phyloP scores from a whole-genome alignment of 2,888 invertebrate species.

The Nasonovia ribisnigri region DNA sequence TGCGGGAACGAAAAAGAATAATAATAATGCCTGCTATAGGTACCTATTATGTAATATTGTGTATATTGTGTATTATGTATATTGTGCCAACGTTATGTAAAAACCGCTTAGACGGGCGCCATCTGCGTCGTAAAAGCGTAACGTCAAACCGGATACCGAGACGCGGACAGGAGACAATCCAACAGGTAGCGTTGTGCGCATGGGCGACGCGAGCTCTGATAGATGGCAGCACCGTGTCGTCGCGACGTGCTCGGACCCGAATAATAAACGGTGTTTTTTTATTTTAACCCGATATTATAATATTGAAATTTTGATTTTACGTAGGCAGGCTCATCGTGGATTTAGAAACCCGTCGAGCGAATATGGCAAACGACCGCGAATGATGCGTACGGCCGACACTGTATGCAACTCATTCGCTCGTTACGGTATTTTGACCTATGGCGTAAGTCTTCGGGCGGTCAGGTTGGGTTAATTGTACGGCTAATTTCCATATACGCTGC shows the following conservation, averaged over 20 bases:
- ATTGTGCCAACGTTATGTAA: no score
- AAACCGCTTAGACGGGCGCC: not conserved
- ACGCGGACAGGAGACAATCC: not conserved
- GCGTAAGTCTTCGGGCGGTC: not conserved
- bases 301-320: not conserved
- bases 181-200: not conserved
- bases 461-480: not conserved
- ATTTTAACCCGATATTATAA: not conserved
- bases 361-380: not conserved
- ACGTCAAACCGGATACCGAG: not conserved
- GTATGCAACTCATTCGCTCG: not conserved
- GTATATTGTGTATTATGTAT: no score
- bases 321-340: not conserved
- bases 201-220: no score
- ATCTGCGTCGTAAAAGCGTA: not conserved
- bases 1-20: not conserved
- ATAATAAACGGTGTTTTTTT: not conserved
- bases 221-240: conserved; percentile 21
- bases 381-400: not conserved
- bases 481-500: not conserved
- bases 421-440: conserved; percentile 26
- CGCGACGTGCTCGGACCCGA: not conserved
- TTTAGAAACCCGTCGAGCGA: not conserved
- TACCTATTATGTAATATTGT: no score
- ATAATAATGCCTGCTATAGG: no score